phyloP scores from a whole-genome alignment of 2,113 vertebrate genomes.

The Tupaia chinensis region DNA sequence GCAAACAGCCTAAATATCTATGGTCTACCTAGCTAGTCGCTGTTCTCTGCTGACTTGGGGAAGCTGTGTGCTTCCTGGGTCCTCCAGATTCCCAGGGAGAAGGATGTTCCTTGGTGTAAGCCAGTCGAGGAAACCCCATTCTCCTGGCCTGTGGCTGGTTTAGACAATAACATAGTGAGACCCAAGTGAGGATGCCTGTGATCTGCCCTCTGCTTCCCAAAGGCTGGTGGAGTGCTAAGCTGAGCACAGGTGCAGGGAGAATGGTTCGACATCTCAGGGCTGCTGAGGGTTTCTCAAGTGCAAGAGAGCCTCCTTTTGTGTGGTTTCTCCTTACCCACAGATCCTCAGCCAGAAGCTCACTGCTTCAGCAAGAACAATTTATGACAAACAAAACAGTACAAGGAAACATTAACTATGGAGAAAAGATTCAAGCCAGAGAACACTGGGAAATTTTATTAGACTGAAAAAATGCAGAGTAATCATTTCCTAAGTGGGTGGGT shows the following conservation, averaged over 20 bases:
- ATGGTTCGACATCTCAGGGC: not conserved
- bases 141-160: not conserved
- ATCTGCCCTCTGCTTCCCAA: not conserved
- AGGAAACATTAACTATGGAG: not conserved
- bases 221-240: not conserved
- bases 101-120: not conserved
- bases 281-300: not conserved
- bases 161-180: too few relatives aligned
- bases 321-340: not conserved
- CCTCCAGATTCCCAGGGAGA: not conserved
- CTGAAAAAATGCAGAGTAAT: not conserved
- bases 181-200: rapidly evolving
- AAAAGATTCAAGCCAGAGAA: not conserved
- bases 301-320: not conserved
- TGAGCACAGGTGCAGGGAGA: too few relatives aligned
- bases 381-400: constrained; percentile 6
- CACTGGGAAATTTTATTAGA: not conserved
- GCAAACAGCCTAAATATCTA: rapidly evolving
- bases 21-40: not conserved
- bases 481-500: not conserved
- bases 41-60: not conserved
- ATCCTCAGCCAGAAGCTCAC: not conserved
- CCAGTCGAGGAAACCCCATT: not conserved
- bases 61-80: not conserved
- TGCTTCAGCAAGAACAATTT: not conserved